A percentile compares a stretch with the other conserved stretches of the same genome.
Evolutionary conservation across 2,113 vertebrate species (phyloP).

Genomic region (Pagrus major): DNA sequence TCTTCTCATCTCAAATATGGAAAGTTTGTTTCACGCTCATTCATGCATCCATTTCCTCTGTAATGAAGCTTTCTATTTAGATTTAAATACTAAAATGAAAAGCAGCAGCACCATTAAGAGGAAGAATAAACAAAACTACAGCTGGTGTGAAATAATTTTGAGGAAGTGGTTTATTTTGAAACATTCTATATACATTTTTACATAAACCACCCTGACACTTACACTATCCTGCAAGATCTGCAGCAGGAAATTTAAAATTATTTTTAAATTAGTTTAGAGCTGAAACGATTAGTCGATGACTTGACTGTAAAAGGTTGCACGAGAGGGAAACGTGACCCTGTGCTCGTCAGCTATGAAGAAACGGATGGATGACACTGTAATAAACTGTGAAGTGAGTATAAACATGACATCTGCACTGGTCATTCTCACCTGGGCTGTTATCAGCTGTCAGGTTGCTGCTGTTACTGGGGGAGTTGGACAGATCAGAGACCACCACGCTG

Average conservation of each 20-base stretch:
- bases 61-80: background rate
- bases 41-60: background rate
- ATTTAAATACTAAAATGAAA: background rate
- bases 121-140: background rate
- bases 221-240: background rate
- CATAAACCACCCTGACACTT: background rate
- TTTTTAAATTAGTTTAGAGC: background rate
- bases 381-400: background rate
- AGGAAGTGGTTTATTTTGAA: background rate
- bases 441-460: constrained; percentile 92
- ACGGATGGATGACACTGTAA: background rate
- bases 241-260: background rate
- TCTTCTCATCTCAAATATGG: too few species aligned
- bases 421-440: constrained; percentile 88
- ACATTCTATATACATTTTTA: background rate
- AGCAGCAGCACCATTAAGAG: background rate
- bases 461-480: constrained; percentile 86
- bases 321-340: background rate
- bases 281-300: too few species aligned
- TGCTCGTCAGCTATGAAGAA: background rate
- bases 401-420: background rate
- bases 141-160: background rate
- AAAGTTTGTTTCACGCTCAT: background rate
- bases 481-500: constrained; percentile 82
- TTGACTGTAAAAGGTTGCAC: background rate